Evolutionary conservation across 2,113 vertebrate genomes (phyloP), one percentile per base, ranked within the genome.

Genomic region (Brachypteracias leptosomus): DNA sequence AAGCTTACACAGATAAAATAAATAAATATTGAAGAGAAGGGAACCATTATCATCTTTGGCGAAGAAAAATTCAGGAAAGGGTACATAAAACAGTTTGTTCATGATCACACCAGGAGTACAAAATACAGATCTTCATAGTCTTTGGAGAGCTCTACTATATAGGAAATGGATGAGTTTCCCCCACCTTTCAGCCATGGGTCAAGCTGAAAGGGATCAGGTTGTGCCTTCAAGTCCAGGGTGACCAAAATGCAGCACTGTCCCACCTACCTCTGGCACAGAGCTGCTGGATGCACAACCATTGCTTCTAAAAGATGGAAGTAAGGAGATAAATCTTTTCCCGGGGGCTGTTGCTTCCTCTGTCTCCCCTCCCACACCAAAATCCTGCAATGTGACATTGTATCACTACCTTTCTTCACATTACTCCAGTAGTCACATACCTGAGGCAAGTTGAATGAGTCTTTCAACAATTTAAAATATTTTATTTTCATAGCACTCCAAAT

Each of bases 91-190:
- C 9, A 19, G 18, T 67, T 85, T 82, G 35, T 42, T 72, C 8
- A 21, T 57, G 19, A 61, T 57, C 55, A 51, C 18, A 89, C 5
- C 13, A 49, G 38, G 10, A 86, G 13, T 62, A 87, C 0, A 1
- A 85, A 89, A 89, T 33, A 33, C 1, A 74, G 65, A 80, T 10
- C 16, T 81, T 46, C 3, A 3, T 16, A 59, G 10, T 49, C 25
- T 91, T 85, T 2, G 0, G 16, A 62, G 42, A 36, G 7, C 19
- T 62, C 13, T 47, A 1, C 42, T 15, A 2, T 3, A 28, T 3
- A 46, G 54, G 22, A 72, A 51, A 76, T 25, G 38, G 8, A 21
- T 31, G 40, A 55, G 10, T 22, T 65, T 68, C 19, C n/a, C 22
- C 46, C 18, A 13, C 4, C 6, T 8, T 63, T n/a, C 11, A 63